phyloP scores from a whole-genome alignment of 2,888 invertebrate genomes.

The Deilephila porcellus region DNA sequence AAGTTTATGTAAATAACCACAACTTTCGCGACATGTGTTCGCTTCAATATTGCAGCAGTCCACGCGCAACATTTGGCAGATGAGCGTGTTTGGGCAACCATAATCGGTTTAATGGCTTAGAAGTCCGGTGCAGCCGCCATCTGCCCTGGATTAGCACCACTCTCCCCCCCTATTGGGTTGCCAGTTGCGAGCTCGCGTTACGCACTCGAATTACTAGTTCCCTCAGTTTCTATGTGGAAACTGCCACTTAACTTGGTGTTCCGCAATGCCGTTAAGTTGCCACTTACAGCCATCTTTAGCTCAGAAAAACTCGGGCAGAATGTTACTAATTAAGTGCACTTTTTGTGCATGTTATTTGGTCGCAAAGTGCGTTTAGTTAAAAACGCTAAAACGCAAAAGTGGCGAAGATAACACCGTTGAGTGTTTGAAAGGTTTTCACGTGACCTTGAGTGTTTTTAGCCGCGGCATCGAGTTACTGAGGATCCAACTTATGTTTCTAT shows the following conservation, averaged over 20 bases:
- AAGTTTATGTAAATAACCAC: neutral
- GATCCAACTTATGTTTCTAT: constrained; percentile 53
- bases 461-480: constrained; percentile 17
- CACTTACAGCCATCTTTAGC: neutral
- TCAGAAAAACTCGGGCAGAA: constrained; percentile 1
- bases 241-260: constrained; percentile 22
- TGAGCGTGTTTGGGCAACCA: constrained; percentile 68
- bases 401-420: constrained; percentile 33
- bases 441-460: constrained; percentile 26
- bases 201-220: constrained; percentile 64
- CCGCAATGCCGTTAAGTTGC: constrained; percentile 2
- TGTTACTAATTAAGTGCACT: constrained; percentile 20
- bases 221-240: constrained; percentile 63
- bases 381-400: constrained; percentile 29
- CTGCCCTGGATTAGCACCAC: constrained; percentile 71
- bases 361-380: constrained; percentile 24
- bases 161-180: constrained; percentile 67
- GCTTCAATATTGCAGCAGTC: constrained; percentile 2
- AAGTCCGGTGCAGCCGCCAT: constrained; percentile 72
- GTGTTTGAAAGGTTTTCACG: constrained; percentile 33
- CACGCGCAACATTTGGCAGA: constrained; percentile 70
- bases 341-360: constrained; percentile 16
- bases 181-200: constrained; percentile 59
- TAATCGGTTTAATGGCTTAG: constrained; percentile 81
- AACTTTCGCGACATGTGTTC: constrained; percentile 28